Conservation (phyloP, 1,140 invertebrate genomes). For the Diploscapter pachys region DNA sequence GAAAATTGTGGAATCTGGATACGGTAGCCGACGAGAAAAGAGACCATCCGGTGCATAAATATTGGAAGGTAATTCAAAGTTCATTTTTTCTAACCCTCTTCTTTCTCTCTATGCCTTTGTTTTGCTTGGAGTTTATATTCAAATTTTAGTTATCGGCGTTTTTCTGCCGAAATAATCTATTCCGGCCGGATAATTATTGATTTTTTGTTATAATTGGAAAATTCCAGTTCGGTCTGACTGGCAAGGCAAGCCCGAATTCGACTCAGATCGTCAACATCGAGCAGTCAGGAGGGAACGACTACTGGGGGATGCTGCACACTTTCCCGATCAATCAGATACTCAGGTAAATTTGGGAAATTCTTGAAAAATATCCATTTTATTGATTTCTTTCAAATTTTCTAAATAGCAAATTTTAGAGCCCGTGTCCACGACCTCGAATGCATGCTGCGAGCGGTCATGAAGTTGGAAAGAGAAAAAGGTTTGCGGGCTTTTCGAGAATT, state of each 20-base stretch:
- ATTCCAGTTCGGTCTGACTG: constrained; percentile 45
- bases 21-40: constrained; percentile 43
- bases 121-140: too few relatives aligned
- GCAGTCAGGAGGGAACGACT: constrained; percentile 57
- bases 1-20: constrained; percentile 46
- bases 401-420: constrained; percentile 27
- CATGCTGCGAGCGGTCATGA: constrained; percentile 56
- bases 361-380: too few relatives aligned
- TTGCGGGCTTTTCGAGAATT: neutral
- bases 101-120: too few relatives aligned
- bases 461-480: constrained; percentile 50
- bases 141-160: too few relatives aligned
- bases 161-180: too few relatives aligned
- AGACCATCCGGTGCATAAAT: constrained; percentile 53
- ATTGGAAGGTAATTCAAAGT: constrained; percentile 45
- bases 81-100: constrained; percentile 10
- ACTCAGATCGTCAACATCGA: constrained; percentile 55
- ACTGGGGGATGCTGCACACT: constrained; percentile 54
- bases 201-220: too few relatives aligned
- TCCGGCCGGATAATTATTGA: too few relatives aligned
- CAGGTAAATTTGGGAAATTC: constrained; percentile 9
- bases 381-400: neutral
- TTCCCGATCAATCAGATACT: constrained; percentile 54
- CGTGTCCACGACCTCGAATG: constrained; percentile 55
- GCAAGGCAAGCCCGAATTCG: constrained; percentile 42